Evolutionary conservation across 2,113 vertebrate genomes (phyloP).

Genomic region (Odocoileus hemionus): DNA sequence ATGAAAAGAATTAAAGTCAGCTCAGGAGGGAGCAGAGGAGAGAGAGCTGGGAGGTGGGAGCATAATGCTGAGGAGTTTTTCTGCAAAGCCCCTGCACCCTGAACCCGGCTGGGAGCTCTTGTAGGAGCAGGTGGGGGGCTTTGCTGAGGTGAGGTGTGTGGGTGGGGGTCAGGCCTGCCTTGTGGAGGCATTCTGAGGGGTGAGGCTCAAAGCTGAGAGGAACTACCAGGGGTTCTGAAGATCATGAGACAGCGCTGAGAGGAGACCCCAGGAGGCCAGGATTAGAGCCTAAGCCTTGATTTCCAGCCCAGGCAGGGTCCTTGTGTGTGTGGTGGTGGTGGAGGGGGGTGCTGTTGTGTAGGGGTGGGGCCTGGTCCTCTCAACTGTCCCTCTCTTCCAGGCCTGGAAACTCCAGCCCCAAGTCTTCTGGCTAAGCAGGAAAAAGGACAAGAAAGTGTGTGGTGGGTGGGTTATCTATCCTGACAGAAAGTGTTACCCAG

Average conservation of each 20-base stretch:
- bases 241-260: background rate
- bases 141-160: background rate
- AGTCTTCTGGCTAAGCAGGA: background rate
- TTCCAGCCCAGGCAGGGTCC: background rate
- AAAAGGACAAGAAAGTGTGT: background rate
- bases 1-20: constrained; percentile 57
- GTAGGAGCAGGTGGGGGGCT: background rate
- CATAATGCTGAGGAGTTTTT: background rate
- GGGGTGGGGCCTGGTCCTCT: background rate
- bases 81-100: background rate
- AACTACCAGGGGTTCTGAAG: background rate
- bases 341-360: background rate
- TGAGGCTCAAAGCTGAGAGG: background rate
- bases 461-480: background rate
- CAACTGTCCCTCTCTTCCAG: background rate
- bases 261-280: background rate
- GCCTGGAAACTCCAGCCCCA: background rate
- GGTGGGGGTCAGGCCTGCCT: background rate
- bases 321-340: background rate
- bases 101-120: background rate
- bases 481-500: background rate
- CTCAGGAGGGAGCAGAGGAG: background rate
- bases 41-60: background rate
- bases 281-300: background rate
- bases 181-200: background rate